phyloP scores from a whole-genome alignment of 2,797 vertebrate species.

The Dendrocincla tyrannina region DNA sequence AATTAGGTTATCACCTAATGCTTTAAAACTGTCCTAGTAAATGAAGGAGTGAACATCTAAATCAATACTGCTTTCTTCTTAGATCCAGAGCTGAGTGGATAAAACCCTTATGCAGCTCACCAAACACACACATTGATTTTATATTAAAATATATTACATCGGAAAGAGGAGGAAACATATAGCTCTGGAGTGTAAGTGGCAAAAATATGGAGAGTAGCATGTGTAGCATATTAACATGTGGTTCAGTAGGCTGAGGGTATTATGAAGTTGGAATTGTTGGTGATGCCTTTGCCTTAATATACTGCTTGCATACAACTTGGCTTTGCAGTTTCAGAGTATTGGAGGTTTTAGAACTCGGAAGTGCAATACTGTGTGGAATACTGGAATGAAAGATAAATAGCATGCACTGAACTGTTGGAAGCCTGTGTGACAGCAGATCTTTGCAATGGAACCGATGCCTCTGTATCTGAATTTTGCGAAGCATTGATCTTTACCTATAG shows the following conservation, averaged over 20 bases:
- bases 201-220: neutral
- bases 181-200: neutral
- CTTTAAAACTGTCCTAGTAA: conserved; percentile 36
- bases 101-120: conserved; percentile 3
- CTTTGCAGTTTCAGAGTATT: neutral
- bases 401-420: neutral
- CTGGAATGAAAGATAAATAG: neutral
- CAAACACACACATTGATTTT: conserved; percentile 40
- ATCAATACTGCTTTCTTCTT: conserved; percentile 21
- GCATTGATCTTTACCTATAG: neutral
- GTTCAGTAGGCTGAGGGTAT: neutral
- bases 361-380: neutral
- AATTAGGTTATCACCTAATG: conserved; percentile 32
- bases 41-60: conserved; percentile 45
- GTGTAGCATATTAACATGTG: conserved; percentile 24
- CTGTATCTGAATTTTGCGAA: neutral
- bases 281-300: neutral
- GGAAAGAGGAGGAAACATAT: neutral
- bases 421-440: neutral
- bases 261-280: neutral
- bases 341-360: neutral
- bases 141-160: conserved; percentile 5
- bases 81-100: conserved; percentile 3
- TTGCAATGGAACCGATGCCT: neutral
- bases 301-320: neutral